Conservation (phyloP, 2,888 invertebrate species). For the Drosophila niveifrons region DNA sequence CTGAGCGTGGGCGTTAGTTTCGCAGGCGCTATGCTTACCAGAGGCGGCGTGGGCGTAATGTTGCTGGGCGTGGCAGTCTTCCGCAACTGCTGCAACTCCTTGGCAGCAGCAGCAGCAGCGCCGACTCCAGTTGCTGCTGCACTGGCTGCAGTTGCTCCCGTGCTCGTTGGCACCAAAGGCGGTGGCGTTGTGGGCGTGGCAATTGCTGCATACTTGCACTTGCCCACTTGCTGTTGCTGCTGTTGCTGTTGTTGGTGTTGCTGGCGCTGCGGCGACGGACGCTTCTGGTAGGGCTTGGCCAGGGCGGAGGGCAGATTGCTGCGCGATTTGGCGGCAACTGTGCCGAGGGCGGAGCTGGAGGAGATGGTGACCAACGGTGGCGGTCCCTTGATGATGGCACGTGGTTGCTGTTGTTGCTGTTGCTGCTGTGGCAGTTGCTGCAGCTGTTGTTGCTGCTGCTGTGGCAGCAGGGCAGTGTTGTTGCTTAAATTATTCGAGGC, state of each 20-base stretch:
- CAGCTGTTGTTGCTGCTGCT: slow-evolving; percentile 36
- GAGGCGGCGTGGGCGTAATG: slow-evolving; percentile 76
- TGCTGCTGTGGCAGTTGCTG: slow-evolving; percentile 28
- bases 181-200: slow-evolving; percentile 83
- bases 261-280: slow-evolving; percentile 44
- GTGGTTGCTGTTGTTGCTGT: slow-evolving; percentile 43
- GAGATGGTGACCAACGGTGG: slow-evolving; percentile 69
- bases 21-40: slow-evolving; percentile 79
- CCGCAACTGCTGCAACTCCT: slow-evolving; percentile 39
- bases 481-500: slow-evolving; percentile 65
- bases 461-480: slow-evolving; percentile 57
- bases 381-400: slow-evolving; percentile 62
- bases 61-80: slow-evolving; percentile 51
- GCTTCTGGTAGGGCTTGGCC: slow-evolving; percentile 82
- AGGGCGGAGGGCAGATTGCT: slow-evolving; percentile 48
- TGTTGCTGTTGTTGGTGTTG: slow-evolving; percentile 28
- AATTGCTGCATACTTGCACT: slow-evolving; percentile 72
- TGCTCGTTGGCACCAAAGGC: slow-evolving; percentile 78
- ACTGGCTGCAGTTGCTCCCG: slow-evolving; percentile 41
- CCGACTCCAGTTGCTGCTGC: not conserved
- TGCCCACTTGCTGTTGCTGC: slow-evolving; percentile 46
- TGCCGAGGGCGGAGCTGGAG: slow-evolving; percentile 36
- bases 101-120: slow-evolving; percentile 33
- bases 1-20: slow-evolving; percentile 64
- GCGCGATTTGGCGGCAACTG: slow-evolving; percentile 42